Conservation (phyloP, 2,113 vertebrate genomes). For the Cyanoramphus novaezelandiae region DNA sequence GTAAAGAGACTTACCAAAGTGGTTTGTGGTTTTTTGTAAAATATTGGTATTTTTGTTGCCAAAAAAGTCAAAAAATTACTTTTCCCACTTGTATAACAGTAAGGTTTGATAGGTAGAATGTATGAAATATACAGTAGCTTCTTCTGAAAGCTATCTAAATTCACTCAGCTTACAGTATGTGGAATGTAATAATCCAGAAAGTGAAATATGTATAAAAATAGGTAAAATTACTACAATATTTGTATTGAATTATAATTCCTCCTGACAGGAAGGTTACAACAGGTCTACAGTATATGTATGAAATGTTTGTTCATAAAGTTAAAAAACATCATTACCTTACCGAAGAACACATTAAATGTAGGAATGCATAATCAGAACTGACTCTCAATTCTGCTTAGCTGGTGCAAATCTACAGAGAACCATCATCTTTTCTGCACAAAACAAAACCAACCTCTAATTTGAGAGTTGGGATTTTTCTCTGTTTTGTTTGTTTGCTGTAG, state of each 20-base stretch:
- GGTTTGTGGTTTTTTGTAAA: not conserved
- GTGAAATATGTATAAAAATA: conserved; percentile 80
- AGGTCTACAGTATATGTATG: conserved; percentile 71
- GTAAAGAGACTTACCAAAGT: conserved; percentile 1
- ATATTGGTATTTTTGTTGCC: not conserved
- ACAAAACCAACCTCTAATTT: conserved; percentile 41
- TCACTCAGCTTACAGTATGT: conserved; percentile 48
- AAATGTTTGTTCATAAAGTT: conserved; percentile 74
- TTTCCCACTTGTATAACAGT: conserved; percentile 34
- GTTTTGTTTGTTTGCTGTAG: conserved; percentile 28
- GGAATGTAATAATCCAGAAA: conserved; percentile 69
- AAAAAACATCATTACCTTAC: conserved; percentile 65
- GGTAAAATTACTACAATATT: conserved; percentile 76
- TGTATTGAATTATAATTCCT: conserved; percentile 70
- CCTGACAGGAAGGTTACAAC: conserved; percentile 63
- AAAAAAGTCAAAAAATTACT: conserved; percentile 24
- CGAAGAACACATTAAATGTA: conserved; percentile 64
- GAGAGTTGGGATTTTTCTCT: not conserved
- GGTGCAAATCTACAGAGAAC: conserved; percentile 70
- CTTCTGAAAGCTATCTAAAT: conserved; percentile 46
- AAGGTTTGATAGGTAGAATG: conserved; percentile 48
- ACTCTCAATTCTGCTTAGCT: conserved; percentile 69
- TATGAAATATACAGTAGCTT: conserved; percentile 62
- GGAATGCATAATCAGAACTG: conserved; percentile 73
- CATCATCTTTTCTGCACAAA: conserved; percentile 55